Evolutionary conservation across 2,113 vertebrate genomes (phyloP).

Genomic region (Scomber colias): DNA sequence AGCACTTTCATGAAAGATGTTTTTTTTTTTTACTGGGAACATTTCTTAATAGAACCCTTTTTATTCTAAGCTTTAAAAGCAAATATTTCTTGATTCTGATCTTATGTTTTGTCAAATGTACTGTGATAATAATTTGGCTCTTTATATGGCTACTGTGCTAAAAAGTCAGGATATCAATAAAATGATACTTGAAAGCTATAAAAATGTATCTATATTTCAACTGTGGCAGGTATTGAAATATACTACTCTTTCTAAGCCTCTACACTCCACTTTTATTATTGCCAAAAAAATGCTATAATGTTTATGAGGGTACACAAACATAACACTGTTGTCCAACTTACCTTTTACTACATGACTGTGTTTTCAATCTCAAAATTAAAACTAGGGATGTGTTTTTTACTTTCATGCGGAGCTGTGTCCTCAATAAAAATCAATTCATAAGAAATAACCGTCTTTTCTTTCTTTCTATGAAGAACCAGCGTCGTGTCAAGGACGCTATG

Average conservation of each 20-base stretch:
- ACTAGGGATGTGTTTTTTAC: conserved; percentile 10
- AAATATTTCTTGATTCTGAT: not conserved
- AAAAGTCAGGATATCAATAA: not conserved
- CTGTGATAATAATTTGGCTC: not conserved
- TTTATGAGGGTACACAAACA: not conserved
- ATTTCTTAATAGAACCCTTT: not conserved
- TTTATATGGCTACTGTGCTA: not conserved
- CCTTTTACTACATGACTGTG: conserved; percentile 26
- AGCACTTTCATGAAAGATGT: conserved; percentile 1
- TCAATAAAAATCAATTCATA: conserved; percentile 44
- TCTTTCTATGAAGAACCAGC: not conserved
- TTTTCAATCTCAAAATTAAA: not conserved
- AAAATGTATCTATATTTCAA: not conserved
- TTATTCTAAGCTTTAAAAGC: conserved; percentile 4
- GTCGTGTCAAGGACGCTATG: not conserved
- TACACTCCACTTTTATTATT: conserved; percentile 10
- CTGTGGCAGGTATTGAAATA: not conserved
- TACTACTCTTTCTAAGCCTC: not conserved
- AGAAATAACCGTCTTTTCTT: conserved; percentile 10
- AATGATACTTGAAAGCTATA: not conserved
- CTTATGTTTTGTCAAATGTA: not conserved
- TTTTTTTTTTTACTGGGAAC: not conserved
- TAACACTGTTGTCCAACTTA: not conserved
- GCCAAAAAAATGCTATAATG: conserved; percentile 9
- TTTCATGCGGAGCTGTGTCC: conserved; percentile 3